Evolutionary conservation across 1,140 invertebrate species (phyloP), one percentile per base, ranked within the genome.

Genomic region (Pissodes strobi): DNA sequence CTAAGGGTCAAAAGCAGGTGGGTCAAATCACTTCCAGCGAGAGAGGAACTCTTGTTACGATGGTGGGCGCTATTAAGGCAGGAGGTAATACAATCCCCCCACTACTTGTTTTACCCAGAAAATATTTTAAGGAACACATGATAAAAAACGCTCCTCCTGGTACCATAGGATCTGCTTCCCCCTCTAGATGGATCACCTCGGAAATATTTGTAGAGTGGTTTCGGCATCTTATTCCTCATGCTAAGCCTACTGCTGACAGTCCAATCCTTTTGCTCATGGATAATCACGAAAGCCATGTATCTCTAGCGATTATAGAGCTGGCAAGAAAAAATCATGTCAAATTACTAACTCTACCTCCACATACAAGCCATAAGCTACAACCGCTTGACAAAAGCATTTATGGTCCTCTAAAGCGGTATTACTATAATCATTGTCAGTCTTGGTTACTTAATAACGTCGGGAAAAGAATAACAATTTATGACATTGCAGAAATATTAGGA

Each of bases 151-250:
- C 71, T 18, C 78, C 78, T 38, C 60, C 76, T 45, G 77, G 76
- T 13, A 73, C 79, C 12, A 60, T 76, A 23, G 80, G 76, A 13
- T 75, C 76, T 2, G 76, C 76, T 8, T 61, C 69, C n/a, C 72
- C 74, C 18, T 73, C 75, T 37, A 79, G 72, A 41, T 82, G 79
- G 74, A 77, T 82, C n/a, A n/a, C n/a, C n/a, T n/a, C n/a, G n/a
- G n/a, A n/a, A n/a, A n/a, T n/a, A n/a, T n/a, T n/a, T n/a, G n/a
- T n/a, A n/a, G n/a, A n/a, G n/a, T n/a, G n/a, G n/a, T n/a, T n/a
- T n/a, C n/a, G n/a, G n/a, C n/a, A n/a, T n/a, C n/a, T n/a, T n/a
- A n/a, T n/a, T n/a, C n/a, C 72, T 18, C 61, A 78, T 72, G 67
- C 69, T 9, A 67, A 66, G 34, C 53, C 67, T 39, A 70, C 76